Base-by-base conservation (phyloP, 2,113 vertebrate genomes). In the Rhynchomys soricoides region DNA sequence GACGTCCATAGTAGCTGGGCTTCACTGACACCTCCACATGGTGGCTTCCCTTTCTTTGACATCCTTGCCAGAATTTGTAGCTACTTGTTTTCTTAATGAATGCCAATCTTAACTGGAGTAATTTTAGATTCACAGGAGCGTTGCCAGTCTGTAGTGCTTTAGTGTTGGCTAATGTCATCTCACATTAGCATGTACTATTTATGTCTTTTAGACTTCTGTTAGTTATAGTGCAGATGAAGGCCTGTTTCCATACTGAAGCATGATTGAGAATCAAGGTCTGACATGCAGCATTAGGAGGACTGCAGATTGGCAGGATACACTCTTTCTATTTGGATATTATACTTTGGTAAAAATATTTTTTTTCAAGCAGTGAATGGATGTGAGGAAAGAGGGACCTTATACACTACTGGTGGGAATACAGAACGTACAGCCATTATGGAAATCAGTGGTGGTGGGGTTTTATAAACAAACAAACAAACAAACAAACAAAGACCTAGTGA, bases 71-170 rank as follows among this genome's bases (percentile, higher is more conserved):
- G 52, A 82, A 59, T 59, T 59, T 12, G 34, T 40, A 0, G 12
- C 24, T 40, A 52, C 31, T 55, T 40, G 52, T 57, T 57, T 59
- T 48, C 48, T 52, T 59, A 57, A 26, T 40, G 52, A 40, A 13
- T n/a, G 21, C 37, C 79, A 57, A 57, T 40, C 12, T 24, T 43
- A 12, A 40, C 70, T 86, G 6, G 43, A 93, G 62, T 77, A 86
- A 91, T 92, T 90, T 85, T 77, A 91, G 62, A 74, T 87, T 78
- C 89, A 40, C 17, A 88, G 81, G 90, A 95, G 83, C 45, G 1
- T 37, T 93, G 12, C 31, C 93, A 62, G 90, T 91, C 34, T 92
- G 1, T 34, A 70, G 24, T 50, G 37, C 68, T 93, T 95, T 81
- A 75, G 31, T 82, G 57, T 22, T 29, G 73, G 24, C 74, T 66